Percentiles rank a stretch among this genome's conserved stretches.
phyloP scores from a whole-genome alignment of 1,140 invertebrate genomes.

The Oncopodura yosiiana region DNA sequence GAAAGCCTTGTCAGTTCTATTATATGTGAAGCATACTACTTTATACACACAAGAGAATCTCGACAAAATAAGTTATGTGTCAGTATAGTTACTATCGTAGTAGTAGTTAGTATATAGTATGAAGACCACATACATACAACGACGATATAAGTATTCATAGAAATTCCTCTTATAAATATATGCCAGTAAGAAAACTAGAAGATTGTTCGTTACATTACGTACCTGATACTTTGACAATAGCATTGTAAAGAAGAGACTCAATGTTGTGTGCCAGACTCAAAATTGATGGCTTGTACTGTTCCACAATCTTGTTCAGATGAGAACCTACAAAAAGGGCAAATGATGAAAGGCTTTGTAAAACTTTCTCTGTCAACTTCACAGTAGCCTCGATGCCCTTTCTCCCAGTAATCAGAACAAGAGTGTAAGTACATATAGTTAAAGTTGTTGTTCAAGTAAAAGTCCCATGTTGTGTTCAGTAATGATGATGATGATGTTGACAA shows the following conservation, averaged over 20 bases:
- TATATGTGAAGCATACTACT: neutral
- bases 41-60: neutral
- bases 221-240: conserved; percentile 22
- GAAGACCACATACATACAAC: neutral
- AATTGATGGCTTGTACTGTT: conserved; percentile 34
- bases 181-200: neutral
- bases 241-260: conserved; percentile 13
- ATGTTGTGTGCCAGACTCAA: conserved; percentile 18
- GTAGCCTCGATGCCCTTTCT: conserved; percentile 3
- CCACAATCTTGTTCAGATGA: conserved; percentile 13
- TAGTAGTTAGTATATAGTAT: neutral
- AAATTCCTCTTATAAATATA: too few relatives aligned
- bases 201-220: neutral
- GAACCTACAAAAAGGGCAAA: neutral
- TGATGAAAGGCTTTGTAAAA: conserved; percentile 2
- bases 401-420: neutral
- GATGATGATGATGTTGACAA: too few relatives aligned
- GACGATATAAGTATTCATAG: neutral
- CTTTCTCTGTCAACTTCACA: conserved; percentile 14
- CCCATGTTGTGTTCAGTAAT: too few relatives aligned
- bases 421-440: neutral
- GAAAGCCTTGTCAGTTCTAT: conserved; percentile 1
- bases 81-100: neutral
- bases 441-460: neutral
- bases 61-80: neutral